Base-by-base conservation (phyloP, 2,888 invertebrate genomes). In the Orthonevra nobilis region DNA sequence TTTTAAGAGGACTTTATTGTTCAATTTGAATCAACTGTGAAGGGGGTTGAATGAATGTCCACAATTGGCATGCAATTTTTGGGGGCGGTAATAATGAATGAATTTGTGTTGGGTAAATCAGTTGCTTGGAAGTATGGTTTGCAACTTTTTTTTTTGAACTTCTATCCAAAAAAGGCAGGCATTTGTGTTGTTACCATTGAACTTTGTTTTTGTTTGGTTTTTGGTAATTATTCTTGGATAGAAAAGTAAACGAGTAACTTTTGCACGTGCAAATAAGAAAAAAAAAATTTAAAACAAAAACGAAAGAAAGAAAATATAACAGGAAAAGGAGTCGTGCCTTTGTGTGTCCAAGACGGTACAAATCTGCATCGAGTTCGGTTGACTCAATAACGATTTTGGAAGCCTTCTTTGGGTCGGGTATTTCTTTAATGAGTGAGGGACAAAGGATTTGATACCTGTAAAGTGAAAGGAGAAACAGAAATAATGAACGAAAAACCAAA, bases 371-470 rank as follows among this genome's bases (percentile, higher is more conserved):
- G 90, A 99, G 93, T 88, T 93, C 93, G 83, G 95, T 93, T 82
- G 92, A 91, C 69, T 95, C 94, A 91, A 97, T 92, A 90, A 98
- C 93, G 87, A 93, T 90, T 89, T 92, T 92, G 82, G 96, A 95
- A 87, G 93, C 92, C 90, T 97, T 95, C 92, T 94, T 94, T 87
- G 93, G 93, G 89, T 95, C 95, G 82, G 90, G 86, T 86, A 92
- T 91, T 90, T 93, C 93, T 87, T 93, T 92, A 85, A 93, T 94
- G 83, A 93, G 96, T 90, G 94, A 94, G 84, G 99, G 98, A 90
- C 96, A 96, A 92, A 99, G 93, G 92, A 99, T 98, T 92, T 98
- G 97, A 94, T 99, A 99, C 93, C 97, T 97, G 92, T 87, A 91
- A 90, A 56, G 32, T 73, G 73, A 56, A 26, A 56, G 36, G 58